Conservation (phyloP, 2,797 vertebrate genomes). For the Hyperoplus lanceolatus region DNA sequence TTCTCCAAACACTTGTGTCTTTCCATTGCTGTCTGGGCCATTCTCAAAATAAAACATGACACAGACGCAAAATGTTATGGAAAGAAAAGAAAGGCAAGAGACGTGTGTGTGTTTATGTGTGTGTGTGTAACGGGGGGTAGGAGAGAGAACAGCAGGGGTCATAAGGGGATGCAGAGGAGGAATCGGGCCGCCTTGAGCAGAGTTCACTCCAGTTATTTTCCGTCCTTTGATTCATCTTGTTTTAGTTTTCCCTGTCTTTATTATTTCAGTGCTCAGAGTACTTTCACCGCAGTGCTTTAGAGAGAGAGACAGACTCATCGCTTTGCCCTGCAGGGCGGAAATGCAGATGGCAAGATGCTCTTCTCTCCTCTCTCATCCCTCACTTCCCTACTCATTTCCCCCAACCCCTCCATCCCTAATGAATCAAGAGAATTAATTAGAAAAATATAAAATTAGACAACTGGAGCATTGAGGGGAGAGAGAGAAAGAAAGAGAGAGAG, state of each 20-base stretch:
- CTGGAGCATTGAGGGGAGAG: conserved; percentile 24
- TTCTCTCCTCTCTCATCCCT: conserved; percentile 66
- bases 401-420: conserved; percentile 49
- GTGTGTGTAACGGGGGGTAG: neutral
- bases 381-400: conserved; percentile 39
- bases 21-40: conserved; percentile 50
- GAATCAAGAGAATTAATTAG: conserved; percentile 75
- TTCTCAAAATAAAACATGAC: conserved; percentile 51
- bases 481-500: neutral
- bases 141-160: conserved; percentile 33
- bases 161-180: conserved; percentile 32
- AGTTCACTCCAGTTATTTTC: conserved; percentile 61
- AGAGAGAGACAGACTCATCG: conserved; percentile 68
- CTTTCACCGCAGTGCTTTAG: conserved; percentile 66
- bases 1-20: conserved; percentile 30
- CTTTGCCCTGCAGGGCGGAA: conserved; percentile 72
- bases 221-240: conserved; percentile 52
- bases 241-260: conserved; percentile 42
- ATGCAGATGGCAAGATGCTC: conserved; percentile 80
- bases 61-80: conserved; percentile 52
- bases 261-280: conserved; percentile 64
- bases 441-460: conserved; percentile 67
- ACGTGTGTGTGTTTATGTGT: no score
- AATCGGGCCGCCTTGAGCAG: conserved; percentile 57
- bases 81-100: conserved; percentile 1